phyloP scores from a whole-genome alignment of 2,797 vertebrate genomes.

The Alauda arvensis region DNA sequence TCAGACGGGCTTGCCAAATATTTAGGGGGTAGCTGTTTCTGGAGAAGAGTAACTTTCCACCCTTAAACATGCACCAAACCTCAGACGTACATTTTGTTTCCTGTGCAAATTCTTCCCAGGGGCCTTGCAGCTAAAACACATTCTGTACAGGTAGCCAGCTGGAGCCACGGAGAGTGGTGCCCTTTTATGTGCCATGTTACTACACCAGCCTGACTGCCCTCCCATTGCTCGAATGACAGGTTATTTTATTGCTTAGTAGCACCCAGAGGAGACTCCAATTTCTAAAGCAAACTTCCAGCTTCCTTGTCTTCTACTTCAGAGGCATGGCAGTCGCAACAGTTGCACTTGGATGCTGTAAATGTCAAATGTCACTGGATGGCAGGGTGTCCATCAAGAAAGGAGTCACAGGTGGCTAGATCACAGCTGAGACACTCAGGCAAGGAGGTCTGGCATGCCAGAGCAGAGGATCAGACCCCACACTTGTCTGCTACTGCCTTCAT shows the following conservation, averaged over 20 bases:
- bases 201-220: not conserved
- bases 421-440: not conserved
- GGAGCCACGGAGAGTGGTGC: rapidly evolving
- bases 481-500: not conserved
- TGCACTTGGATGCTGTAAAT: slow-evolving; percentile 43
- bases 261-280: slow-evolving; percentile 1
- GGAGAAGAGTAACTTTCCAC: not conserved
- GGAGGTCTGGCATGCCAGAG: not conserved
- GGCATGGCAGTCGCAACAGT: not conserved
- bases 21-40: not conserved
- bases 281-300: slow-evolving; percentile 60
- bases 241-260: slow-evolving; percentile 14
- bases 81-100: not conserved
- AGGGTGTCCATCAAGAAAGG: slow-evolving; percentile 16
- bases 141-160: not conserved
- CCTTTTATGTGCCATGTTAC: not conserved
- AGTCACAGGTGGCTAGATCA: slow-evolving; percentile 3
- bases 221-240: not conserved
- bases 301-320: slow-evolving; percentile 35
- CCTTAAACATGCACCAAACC: not conserved
- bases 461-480: not conserved
- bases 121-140: not conserved
- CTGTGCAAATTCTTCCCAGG: not conserved
- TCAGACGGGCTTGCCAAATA: not conserved
- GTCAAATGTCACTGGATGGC: slow-evolving; percentile 55